phyloP scores from a whole-genome alignment of 1,140 invertebrate species.

The Bombus impatiens region DNA sequence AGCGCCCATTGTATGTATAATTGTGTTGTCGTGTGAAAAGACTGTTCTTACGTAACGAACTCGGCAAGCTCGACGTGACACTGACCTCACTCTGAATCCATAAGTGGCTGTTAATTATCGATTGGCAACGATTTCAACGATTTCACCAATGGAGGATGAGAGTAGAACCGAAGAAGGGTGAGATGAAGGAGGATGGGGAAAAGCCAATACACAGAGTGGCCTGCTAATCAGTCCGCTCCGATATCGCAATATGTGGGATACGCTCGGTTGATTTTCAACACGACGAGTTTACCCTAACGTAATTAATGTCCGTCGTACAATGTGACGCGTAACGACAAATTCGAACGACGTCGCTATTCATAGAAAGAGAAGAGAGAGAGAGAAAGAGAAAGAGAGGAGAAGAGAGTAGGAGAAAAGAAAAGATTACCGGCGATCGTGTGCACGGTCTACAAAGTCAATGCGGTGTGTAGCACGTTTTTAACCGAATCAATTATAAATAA shows the following conservation, averaged over 20 bases:
- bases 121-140: slow-evolving; percentile 39
- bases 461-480: slow-evolving; percentile 3
- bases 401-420: background rate
- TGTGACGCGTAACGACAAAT: slow-evolving; percentile 54
- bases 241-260: slow-evolving; percentile 49
- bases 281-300: slow-evolving; percentile 51
- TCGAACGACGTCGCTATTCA: slow-evolving; percentile 22
- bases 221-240: slow-evolving; percentile 35
- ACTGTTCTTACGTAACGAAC: slow-evolving; percentile 28
- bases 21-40: background rate
- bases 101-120: slow-evolving; percentile 46
- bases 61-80: slow-evolving; percentile 39
- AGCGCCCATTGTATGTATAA: background rate
- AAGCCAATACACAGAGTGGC: slow-evolving; percentile 6
- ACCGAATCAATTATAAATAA: slow-evolving; percentile 54
- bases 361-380: background rate
- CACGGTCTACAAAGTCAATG: background rate
- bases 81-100: slow-evolving; percentile 52
- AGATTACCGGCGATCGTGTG: background rate
- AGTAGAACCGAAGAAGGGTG: background rate
- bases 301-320: slow-evolving; percentile 48
- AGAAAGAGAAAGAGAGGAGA: background rate
- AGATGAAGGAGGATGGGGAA: background rate
- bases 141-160: slow-evolving; percentile 8
- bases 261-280: slow-evolving; percentile 41